Evolutionary conservation across 2,888 invertebrate genomes (phyloP).

Genomic region (Rhodophaea formosa): DNA sequence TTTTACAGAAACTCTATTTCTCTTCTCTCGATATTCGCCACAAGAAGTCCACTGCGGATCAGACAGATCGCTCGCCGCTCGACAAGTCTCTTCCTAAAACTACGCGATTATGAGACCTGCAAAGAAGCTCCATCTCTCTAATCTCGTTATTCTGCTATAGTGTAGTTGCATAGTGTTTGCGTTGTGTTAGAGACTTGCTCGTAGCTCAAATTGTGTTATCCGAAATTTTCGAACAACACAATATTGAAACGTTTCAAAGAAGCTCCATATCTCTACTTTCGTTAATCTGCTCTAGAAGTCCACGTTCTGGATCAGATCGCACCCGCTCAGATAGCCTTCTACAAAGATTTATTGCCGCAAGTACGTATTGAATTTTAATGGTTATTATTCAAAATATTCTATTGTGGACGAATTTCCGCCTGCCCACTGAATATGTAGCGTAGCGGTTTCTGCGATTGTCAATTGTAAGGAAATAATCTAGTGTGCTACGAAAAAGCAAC

Average conservation of each 20-base stretch:
- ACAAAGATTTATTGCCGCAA: constrained; percentile 72
- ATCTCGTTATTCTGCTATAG: no score
- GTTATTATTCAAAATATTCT: constrained; percentile 50
- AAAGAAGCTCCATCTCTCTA: no score
- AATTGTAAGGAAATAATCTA: constrained; percentile 12
- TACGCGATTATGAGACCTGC: no score
- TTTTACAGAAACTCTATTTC: no score
- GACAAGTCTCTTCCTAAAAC: no score
- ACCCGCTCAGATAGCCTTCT: constrained; percentile 75
- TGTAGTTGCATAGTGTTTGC: no score
- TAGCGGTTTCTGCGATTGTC: constrained; percentile 10
- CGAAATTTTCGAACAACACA: no score
- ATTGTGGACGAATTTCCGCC: constrained; percentile 30
- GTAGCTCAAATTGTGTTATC: no score
- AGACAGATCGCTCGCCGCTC: constrained; percentile 68
- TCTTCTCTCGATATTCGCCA: constrained; percentile 37
- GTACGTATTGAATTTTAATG: constrained; percentile 75
- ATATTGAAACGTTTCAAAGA: no score
- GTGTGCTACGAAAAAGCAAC: neutral
- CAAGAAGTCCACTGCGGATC: constrained; percentile 47
- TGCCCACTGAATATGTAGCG: constrained; percentile 5
- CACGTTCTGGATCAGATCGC: constrained; percentile 68
- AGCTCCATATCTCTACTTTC: no score
- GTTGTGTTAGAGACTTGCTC: no score
- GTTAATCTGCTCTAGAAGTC: constrained; percentile 37